Base-by-base conservation (phyloP, 2,113 vertebrate genomes). In the Poeciliopsis prolifica region DNA sequence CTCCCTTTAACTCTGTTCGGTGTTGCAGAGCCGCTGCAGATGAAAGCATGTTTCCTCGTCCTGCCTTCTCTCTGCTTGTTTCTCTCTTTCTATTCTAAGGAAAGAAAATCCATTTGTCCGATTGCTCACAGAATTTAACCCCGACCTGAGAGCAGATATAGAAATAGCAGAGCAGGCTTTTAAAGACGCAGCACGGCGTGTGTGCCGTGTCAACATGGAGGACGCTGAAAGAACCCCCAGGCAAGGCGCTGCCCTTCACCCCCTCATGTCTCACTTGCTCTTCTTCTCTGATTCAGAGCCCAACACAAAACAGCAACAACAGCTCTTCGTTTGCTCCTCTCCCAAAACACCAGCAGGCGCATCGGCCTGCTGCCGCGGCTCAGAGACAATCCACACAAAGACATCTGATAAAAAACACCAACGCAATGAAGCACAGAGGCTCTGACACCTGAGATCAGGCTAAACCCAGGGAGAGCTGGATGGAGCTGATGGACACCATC, bases 101-200 rank as follows among this genome's bases (percentile, higher is more conserved):
- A 81, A 80, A 79, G 64, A 80, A 83, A 86, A 89, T 88, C 86
- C 88, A 90, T 89, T 91, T 90, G 88, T 88, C 78, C 29, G 15
- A 84, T 85, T 87, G 68, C 64, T 74, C 71, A 61, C 78, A 60
- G 81, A 71, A 63, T 80, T 81, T 81, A 89, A 86, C 86, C 83
- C 83, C 87, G 83, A 87, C 87, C 90, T 86, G 83, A 77, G 76
- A 79, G 64, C 78, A 79, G 77, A 85, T 75, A 70, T 75, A 86
- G 79, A 85, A 77, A 82, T 80, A 82, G 82, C 75, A 69, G 71
- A 70, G 68, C 61, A 26, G 22, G 86, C 86, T 91, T 91, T 89
- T 80, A 89, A 85, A 88, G 31, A 73, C 74, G 79, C 77, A 77
- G 77, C 79, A 37, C 69, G 58, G 69, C 80, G 75, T 60, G 76